A percentile compares a stretch with the other conserved stretches of the same genome.
Evolutionary conservation across 2,888 invertebrate species (phyloP).

Genomic region (Elysia crispata): DNA sequence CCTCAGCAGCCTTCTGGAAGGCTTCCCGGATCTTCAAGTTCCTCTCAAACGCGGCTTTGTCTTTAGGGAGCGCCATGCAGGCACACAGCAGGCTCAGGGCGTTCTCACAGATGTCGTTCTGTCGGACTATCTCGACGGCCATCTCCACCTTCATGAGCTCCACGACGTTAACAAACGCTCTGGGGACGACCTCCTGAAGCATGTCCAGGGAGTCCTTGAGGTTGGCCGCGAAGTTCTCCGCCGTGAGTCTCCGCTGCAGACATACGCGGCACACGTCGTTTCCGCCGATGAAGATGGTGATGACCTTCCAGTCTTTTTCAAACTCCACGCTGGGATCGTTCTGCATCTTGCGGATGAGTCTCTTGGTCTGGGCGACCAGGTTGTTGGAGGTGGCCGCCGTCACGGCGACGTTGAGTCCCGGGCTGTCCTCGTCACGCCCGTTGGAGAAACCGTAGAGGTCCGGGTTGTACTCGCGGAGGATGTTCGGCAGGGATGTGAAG

Average conservation of each 20-base stretch:
- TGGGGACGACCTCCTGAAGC: slow-evolving; percentile 69
- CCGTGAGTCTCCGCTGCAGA: slow-evolving; percentile 46
- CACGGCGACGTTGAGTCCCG: slow-evolving; percentile 69
- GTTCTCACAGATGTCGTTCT: slow-evolving; percentile 74
- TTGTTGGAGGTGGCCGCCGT: slow-evolving; percentile 64
- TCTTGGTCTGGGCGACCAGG: neutral
- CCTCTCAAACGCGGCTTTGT: slow-evolving; percentile 51
- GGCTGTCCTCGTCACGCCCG: slow-evolving; percentile 57
- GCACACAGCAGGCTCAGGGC: slow-evolving; percentile 59
- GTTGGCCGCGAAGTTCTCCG: slow-evolving; percentile 59
- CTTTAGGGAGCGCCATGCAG: slow-evolving; percentile 64
- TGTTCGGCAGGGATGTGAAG: slow-evolving; percentile 58
- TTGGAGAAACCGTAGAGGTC: slow-evolving; percentile 67
- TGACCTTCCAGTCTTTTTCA: slow-evolving; percentile 74
- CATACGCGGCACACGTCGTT: slow-evolving; percentile 72
- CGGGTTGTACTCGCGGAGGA: slow-evolving; percentile 71
- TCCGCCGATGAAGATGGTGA: slow-evolving; percentile 73
- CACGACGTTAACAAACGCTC: slow-evolving; percentile 74
- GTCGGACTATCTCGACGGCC: slow-evolving; percentile 69
- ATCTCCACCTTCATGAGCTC: slow-evolving; percentile 73
- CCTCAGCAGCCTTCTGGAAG: slow-evolving; percentile 60
- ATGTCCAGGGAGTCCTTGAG: slow-evolving; percentile 69
- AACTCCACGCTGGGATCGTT: slow-evolving; percentile 62
- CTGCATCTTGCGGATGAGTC: slow-evolving; percentile 63
- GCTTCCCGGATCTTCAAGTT: slow-evolving; percentile 54